A percentile compares a stretch with the other conserved stretches of the same genome.
phyloP scores from a whole-genome alignment of 2,797 vertebrate species.

The Limosa lapponica region DNA sequence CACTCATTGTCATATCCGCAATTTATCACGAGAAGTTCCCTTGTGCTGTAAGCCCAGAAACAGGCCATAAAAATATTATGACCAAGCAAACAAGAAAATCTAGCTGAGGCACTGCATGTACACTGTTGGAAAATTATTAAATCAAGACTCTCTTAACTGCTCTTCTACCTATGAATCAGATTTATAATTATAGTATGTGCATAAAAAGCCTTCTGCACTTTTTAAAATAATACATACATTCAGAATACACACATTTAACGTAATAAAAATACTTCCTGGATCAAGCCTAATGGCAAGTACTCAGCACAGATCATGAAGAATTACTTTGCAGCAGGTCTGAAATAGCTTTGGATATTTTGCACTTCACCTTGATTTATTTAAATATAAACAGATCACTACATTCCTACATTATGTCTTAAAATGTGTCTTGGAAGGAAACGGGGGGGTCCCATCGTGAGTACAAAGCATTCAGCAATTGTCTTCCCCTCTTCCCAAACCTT shows the following conservation, averaged over 20 bases:
- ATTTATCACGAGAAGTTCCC: slow-evolving; percentile 40
- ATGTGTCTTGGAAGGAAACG: not conserved
- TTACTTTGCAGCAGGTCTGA: slow-evolving; percentile 51
- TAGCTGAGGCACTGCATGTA: slow-evolving; percentile 13
- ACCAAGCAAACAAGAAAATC: slow-evolving; percentile 11
- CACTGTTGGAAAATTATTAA: slow-evolving; percentile 68
- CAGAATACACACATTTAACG: slow-evolving; percentile 15
- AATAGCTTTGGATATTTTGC: not conserved
- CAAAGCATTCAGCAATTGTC: not conserved
- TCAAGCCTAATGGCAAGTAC: slow-evolving; percentile 39
- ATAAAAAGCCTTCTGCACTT: slow-evolving; percentile 75
- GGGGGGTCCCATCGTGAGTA: not conserved
- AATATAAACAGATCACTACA: slow-evolving; percentile 15
- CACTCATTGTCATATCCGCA: slow-evolving; percentile 62
- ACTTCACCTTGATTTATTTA: slow-evolving; percentile 28
- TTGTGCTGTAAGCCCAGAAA: not conserved
- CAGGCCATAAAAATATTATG: slow-evolving; percentile 34
- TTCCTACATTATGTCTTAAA: not conserved
- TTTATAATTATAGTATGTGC: slow-evolving; percentile 69
- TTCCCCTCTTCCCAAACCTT: not conserved
- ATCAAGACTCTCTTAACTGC: slow-evolving; percentile 45
- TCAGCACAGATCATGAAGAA: slow-evolving; percentile 62
- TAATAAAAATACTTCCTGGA: slow-evolving; percentile 58
- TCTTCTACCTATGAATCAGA: slow-evolving; percentile 52
- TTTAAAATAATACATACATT: slow-evolving; percentile 67